A percentile compares a stretch with the other conserved stretches of the same genome.
phyloP scores from a whole-genome alignment of 2,797 vertebrate genomes.

The Parauchenoglanis ngamensis region DNA sequence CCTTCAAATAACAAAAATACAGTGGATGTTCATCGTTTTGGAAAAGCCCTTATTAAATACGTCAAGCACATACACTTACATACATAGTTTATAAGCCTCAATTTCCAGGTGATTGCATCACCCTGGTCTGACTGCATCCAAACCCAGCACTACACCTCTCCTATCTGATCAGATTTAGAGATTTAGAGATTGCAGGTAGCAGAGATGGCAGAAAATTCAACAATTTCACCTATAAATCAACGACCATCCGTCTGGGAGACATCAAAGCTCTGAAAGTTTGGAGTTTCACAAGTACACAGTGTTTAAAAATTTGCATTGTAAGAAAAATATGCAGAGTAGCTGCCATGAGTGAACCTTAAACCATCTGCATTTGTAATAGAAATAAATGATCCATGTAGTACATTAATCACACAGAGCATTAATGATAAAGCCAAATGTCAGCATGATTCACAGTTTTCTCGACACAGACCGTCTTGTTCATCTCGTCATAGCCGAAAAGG shows the following conservation, averaged over 20 bases:
- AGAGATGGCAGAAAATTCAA: background rate
- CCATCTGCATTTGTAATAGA: conserved; percentile 24
- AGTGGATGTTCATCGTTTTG: background rate
- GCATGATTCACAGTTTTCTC: conserved; percentile 25
- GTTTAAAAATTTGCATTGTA: background rate
- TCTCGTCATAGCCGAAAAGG: conserved; percentile 8
- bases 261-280: background rate
- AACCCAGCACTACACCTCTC: conserved; percentile 9
- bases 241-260: background rate
- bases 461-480: conserved; percentile 10
- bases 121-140: conserved; percentile 15
- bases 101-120: conserved; percentile 45
- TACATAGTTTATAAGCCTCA: conserved; percentile 34
- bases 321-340: background rate
- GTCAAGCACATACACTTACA: conserved; percentile 15
- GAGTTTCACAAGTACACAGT: background rate
- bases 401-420: conserved; percentile 29
- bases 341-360: conserved; percentile 17
- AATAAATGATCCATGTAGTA: conserved; percentile 34
- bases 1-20: background rate
- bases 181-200: conserved; percentile 9
- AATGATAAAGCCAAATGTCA: conserved; percentile 41
- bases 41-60: conserved; percentile 6
- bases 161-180: conserved; percentile 4
- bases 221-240: conserved; percentile 15